Conservation (phyloP, 2,888 invertebrate species). For the Sthenelais limicola region DNA sequence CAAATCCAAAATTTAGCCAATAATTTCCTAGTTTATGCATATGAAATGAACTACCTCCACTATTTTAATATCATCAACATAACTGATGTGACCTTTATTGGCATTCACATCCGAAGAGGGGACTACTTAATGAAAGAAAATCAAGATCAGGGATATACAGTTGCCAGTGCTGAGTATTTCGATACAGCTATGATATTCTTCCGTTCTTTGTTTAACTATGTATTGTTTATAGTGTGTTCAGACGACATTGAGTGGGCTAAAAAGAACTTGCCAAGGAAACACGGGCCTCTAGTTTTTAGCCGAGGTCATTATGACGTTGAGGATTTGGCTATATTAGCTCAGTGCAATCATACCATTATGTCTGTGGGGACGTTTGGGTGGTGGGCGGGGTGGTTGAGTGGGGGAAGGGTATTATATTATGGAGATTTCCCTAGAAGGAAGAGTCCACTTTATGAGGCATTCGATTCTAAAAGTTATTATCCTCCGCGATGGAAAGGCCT, state of each 20-base stretch:
- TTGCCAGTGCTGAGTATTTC: constrained; percentile 31
- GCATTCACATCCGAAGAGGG: constrained; percentile 39
- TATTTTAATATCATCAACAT: not conserved
- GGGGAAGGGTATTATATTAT: constrained; percentile 38
- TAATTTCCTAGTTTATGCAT: not conserved
- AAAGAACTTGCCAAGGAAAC: not conserved
- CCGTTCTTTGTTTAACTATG: not conserved
- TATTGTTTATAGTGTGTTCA: constrained; percentile 35
- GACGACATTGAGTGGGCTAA: constrained; percentile 38
- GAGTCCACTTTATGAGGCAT: constrained; percentile 2
- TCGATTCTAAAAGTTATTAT: not conserved
- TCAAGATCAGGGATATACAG: constrained; percentile 25
- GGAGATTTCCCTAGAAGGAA: constrained; percentile 8
- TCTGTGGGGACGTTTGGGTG: constrained; percentile 43
- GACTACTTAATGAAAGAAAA: constrained; percentile 10
- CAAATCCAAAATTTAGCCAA: not conserved
- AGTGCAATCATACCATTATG: constrained; percentile 41
- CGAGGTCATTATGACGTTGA: not conserved
- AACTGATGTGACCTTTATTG: constrained; percentile 3
- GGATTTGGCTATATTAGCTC: constrained; percentile 39
- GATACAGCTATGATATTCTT: constrained; percentile 36
- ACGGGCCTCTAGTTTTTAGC: constrained; percentile 14
- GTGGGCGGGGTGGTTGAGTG: constrained; percentile 45
- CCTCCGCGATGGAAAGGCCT: constrained; percentile 17
- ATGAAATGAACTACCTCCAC: not conserved